phyloP scores from a whole-genome alignment of 2,888 invertebrate species.

The Doris montereyensis region DNA sequence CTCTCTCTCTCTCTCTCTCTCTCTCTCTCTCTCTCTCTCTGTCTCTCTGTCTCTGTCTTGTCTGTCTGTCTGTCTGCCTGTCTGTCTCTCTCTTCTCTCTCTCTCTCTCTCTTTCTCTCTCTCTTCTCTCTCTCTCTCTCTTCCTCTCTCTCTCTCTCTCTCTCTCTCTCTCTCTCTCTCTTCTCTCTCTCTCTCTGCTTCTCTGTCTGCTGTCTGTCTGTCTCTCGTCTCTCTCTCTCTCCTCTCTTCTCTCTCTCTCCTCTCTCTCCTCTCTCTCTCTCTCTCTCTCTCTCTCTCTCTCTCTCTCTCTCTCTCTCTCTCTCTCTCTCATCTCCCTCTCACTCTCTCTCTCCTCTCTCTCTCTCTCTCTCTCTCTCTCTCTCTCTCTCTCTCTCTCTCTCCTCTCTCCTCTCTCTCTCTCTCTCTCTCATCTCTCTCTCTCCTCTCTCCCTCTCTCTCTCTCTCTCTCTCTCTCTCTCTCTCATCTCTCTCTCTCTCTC shows the following conservation, averaged over 20 bases:
- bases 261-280: not conserved
- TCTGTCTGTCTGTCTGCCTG: not conserved
- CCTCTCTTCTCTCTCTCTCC: not conserved
- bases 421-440: not conserved
- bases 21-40: too few species aligned
- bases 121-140: not conserved
- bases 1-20: too few species aligned
- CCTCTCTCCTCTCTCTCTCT: not conserved
- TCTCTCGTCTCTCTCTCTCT: not conserved
- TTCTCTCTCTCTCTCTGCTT: not conserved
- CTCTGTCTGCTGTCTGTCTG: not conserved
- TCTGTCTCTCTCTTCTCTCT: not conserved
- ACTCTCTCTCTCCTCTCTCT: not conserved
- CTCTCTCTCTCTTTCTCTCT: too few species aligned
- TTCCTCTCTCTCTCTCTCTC: not conserved
- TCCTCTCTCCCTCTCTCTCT: not conserved
- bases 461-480: not conserved
- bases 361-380: not conserved
- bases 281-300: not conserved
- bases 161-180: not conserved
- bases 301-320: not conserved
- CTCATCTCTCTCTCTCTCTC: not conserved
- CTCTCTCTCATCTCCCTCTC: not conserved
- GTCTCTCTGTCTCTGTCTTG: not conserved
- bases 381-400: not conserved